Base-by-base conservation (phyloP, 1,140 invertebrate species). In the Calephelis nemesis region DNA sequence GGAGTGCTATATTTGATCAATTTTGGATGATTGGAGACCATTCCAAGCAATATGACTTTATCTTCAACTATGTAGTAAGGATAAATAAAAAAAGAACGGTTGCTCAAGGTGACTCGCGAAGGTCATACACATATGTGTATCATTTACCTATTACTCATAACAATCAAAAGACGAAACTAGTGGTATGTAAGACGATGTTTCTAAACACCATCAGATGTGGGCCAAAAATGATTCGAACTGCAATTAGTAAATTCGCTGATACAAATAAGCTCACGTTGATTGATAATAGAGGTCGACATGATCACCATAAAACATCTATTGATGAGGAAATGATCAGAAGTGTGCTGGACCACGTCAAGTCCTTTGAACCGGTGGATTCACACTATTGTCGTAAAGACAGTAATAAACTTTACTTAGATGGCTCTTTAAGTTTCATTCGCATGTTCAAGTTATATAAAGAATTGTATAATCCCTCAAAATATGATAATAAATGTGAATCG, bases 41-140 rank as follows among this genome's bases (percentile, higher is more conserved):
- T 62, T 67, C 66, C 11, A 50, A 49, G 39, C 63, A 65, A 50
- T 52, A 49, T 49, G 47, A 49, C n/a, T 65, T 65, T 65, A 52
- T 65, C 49, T 6, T 19, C 50, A 65, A 62, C 54, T 48, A 67
- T 67, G 58, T 67, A 19, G 54, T 67, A 19, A 48, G 30, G 62
- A 67, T 69, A 69, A 69, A 69, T 69, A 69, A 69, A 69, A 65
- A 69, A 64, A 64, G 62, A 69, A 63, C 40, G 12, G 30, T 47
- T 69, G 48, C 50, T 11, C 12, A 69, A 10, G 62, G 49, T 65
- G 49, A 69, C 50, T 69, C 68, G 15, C 68, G 48, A 19, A 69
- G 62, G 30, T 64, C 62, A 50, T 69, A 47, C 48, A 69, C 62
- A 47, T 69, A 69, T 47, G 50, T 64, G 39, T 69, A 69, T 52